These are phyloP conservation scores for Drosophila mojavensis DNA, from an alignment of 1,140 invertebrate species.

Conservation along the genomic window DNA sequence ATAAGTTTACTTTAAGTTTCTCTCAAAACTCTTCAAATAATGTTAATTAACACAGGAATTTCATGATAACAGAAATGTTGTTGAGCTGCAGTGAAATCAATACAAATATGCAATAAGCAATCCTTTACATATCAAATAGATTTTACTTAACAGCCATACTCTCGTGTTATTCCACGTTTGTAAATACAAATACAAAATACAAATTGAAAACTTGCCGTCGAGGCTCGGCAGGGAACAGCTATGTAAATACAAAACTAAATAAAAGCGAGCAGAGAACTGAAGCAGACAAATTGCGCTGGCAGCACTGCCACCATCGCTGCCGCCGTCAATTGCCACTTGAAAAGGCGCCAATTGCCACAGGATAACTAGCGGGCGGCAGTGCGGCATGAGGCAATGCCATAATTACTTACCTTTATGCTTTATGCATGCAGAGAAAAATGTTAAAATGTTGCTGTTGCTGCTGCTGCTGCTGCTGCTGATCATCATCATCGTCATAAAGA, in stretches of 20 bases:
- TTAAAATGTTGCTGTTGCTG: slow-evolving; percentile 37
- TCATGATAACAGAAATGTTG: background rate
- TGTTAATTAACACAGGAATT: background rate
- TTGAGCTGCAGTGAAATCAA: background rate
- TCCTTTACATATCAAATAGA: slow-evolving; percentile 3
- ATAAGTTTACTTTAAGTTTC: too few relatives aligned
- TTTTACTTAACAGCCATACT: background rate
- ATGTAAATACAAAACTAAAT: slow-evolving; percentile 55
- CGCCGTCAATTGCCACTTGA: slow-evolving; percentile 33
- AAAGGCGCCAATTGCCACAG: slow-evolving; percentile 25
- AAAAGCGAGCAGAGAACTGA: slow-evolving; percentile 16
- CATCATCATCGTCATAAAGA: slow-evolving; percentile 13
- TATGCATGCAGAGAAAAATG: slow-evolving; percentile 28
- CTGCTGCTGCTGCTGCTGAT: slow-evolving; percentile 15
- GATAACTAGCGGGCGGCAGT: slow-evolving; percentile 17
- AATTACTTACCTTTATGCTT: slow-evolving; percentile 67
- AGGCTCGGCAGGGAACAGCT: slow-evolving; percentile 20
- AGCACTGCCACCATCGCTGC: background rate
- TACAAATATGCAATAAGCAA: background rate
- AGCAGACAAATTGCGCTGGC: slow-evolving; percentile 9
- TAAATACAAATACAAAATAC: slow-evolving; percentile 34
- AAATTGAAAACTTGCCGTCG: slow-evolving; percentile 63
- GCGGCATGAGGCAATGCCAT: slow-evolving; percentile 26
- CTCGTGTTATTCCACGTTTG: slow-evolving; percentile 46
- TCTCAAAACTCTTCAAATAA: background rate